These are phyloP conservation scores for Microtus pennsylvanicus DNA, from an alignment of 2,113 vertebrate genomes.

Conservation along the genomic window DNA sequence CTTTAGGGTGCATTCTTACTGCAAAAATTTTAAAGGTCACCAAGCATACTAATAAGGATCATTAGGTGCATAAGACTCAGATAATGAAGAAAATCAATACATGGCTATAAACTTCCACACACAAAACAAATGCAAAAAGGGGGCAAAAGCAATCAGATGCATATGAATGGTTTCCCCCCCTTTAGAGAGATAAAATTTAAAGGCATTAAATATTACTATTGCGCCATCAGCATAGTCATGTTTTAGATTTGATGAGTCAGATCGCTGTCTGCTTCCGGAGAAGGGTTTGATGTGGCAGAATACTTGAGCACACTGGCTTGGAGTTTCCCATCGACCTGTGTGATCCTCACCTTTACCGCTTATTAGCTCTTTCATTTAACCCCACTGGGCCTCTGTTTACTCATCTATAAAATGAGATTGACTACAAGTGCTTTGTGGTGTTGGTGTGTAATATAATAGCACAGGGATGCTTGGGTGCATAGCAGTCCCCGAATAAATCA, in stretches of 20 bases:
- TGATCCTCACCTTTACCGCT: conserved; percentile 33
- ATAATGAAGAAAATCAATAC: conserved; percentile 78
- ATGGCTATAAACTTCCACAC: conserved; percentile 58
- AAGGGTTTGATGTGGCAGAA: neutral
- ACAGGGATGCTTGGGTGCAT: neutral
- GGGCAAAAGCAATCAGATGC: conserved; percentile 33
- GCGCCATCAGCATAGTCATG: conserved; percentile 50
- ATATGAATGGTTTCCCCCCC: conserved; percentile 53
- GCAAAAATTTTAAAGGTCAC: conserved; percentile 78
- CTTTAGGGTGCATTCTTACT: conserved; percentile 77
- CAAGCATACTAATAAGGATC: conserved; percentile 81
- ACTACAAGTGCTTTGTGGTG: conserved; percentile 38
- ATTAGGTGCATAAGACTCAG: conserved; percentile 78
- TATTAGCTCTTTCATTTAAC: conserved; percentile 58
- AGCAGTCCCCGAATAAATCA: conserved; percentile 33
- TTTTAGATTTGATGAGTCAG: conserved; percentile 59
- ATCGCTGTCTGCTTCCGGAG: neutral
- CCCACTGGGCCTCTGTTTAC: conserved; percentile 54
- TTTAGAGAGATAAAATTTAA: conserved; percentile 59
- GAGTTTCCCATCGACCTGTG: neutral
- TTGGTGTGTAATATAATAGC: conserved; percentile 1
- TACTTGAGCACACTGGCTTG: neutral
- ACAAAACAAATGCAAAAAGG: conserved; percentile 67
- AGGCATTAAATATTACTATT: conserved; percentile 70
- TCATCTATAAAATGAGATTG: conserved; percentile 73